Conservation (phyloP, 1,140 invertebrate genomes). For the Microvelia longipes region DNA sequence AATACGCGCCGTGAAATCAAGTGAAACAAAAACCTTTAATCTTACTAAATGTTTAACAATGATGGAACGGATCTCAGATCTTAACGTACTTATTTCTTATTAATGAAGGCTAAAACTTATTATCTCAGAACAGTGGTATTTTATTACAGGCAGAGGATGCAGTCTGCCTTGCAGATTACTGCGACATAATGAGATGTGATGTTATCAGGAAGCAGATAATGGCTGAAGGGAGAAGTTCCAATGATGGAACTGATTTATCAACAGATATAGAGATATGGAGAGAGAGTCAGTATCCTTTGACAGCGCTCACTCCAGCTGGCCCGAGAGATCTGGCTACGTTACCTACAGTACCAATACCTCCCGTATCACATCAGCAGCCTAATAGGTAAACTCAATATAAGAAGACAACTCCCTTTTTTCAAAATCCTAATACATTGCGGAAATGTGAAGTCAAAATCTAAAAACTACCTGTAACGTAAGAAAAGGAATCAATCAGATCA, state of each 20-base stretch:
- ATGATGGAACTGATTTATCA: slow-evolving; percentile 34
- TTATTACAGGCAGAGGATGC: slow-evolving; percentile 72
- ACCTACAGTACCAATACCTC: slow-evolving; percentile 3
- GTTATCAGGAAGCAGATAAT: slow-evolving; percentile 58
- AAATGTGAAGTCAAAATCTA: no score
- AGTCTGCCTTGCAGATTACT: slow-evolving; percentile 81
- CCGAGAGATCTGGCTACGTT: slow-evolving; percentile 30
- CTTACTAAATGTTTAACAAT: no score
- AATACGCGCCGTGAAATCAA: no score
- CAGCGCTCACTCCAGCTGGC: slow-evolving; percentile 38
- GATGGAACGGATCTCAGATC: no score
- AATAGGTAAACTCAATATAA: slow-evolving; percentile 2
- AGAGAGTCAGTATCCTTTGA: slow-evolving; percentile 46
- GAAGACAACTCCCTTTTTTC: neutral
- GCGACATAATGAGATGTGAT: slow-evolving; percentile 88
- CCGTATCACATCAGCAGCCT: slow-evolving; percentile 3
- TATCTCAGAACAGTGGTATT: no score
- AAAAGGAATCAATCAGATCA: no score
- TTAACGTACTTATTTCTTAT: no score
- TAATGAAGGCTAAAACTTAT: no score
- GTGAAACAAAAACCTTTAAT: no score
- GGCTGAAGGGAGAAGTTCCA: slow-evolving; percentile 28
- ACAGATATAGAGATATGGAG: slow-evolving; percentile 63
- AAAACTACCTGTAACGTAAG: no score
- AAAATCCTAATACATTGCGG: neutral